Evolutionary conservation across 2,797 vertebrate genomes (phyloP), one percentile per base, ranked within the genome.

Genomic region (Taeniopygia guttata): DNA sequence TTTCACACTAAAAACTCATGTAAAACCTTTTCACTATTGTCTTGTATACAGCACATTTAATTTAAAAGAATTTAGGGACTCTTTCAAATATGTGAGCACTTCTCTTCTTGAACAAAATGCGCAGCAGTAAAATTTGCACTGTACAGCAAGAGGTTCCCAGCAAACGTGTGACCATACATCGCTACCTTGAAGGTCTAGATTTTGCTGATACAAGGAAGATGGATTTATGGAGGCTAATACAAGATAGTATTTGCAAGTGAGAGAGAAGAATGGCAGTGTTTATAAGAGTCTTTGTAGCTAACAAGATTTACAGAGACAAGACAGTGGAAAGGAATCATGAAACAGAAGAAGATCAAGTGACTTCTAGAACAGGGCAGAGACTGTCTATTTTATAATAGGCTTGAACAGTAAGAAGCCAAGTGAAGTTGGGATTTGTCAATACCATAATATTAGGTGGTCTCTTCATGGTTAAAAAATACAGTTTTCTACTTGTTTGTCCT

Each of bases 81-180:
- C 36, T 54, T 58, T 60, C 21, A 76, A 58, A 56, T 81, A 56
- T 3, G 13, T 17, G 7, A 76, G 56, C 11, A 2, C 30, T 72
- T 66, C 11, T 60, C 46, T 90, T 25, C 51, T 59, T 90, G 40
- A 84, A 46, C 38, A 79, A 75, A 70, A 59, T 63, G 29, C 13
- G 1, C 21, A 67, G 17, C 38, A 67, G 8, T 23, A 21, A 56
- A 82, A 70, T 76, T 49, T 30, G 12, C 17, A 4, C 30, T 5
- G 1, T 63, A 36, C 30, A 60, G 29, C 51, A 34, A 26, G 70
- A 49, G 6, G 9, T 54, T 79, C 40, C n/a, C 52, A 60, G 36
- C 25, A 46, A 55, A 70, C 0, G 0, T 27, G 17, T 72, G 17
- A 32, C 40, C 2, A 1, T 38, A 56, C 1, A 0, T n/a, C 22